Evolutionary conservation across 2,888 invertebrate genomes (phyloP).

Genomic region (Aspidapion aeneum): DNA sequence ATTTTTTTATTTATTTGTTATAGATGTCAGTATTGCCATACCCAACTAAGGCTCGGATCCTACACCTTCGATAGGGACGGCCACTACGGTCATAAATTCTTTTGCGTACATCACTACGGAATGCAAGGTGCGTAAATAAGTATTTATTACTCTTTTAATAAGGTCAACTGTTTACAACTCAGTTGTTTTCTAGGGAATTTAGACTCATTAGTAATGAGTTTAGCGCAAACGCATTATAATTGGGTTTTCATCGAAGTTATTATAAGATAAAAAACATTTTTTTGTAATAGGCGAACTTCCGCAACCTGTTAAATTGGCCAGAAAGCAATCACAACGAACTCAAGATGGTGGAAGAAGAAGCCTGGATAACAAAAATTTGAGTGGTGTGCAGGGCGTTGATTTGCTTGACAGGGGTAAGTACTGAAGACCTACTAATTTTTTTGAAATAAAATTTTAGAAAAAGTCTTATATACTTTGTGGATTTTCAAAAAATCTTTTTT

Average conservation of each 20-base stretch:
- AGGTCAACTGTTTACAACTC: too few relatives aligned
- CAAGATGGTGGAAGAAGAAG: slow-evolving; percentile 38
- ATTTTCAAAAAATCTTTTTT: too few relatives aligned
- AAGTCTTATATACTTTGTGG: too few relatives aligned
- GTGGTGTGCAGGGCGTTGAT: slow-evolving; percentile 52
- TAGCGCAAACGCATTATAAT: too few relatives aligned
- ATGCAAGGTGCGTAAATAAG: slow-evolving; percentile 49
- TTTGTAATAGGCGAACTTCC: not conserved
- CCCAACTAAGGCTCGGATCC: slow-evolving; percentile 76
- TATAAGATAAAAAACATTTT: too few relatives aligned
- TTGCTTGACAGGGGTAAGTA: slow-evolving; percentile 42
- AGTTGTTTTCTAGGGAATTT: too few relatives aligned
- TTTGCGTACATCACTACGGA: slow-evolving; percentile 72
- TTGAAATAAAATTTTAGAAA: too few relatives aligned
- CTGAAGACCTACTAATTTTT: too few relatives aligned
- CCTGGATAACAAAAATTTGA: slow-evolving; percentile 49
- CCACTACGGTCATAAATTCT: slow-evolving; percentile 65
- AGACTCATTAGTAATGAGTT: too few relatives aligned
- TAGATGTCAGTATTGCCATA: slow-evolving; percentile 87
- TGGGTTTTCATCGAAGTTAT: too few relatives aligned
- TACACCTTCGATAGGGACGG: slow-evolving; percentile 71
- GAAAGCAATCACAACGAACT: slow-evolving; percentile 30
- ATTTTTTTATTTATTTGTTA: too few relatives aligned
- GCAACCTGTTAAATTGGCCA: slow-evolving; percentile 26
- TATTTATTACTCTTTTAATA: too few relatives aligned